Evolutionary conservation across 2,113 vertebrate species (phyloP).

Genomic region (Takifugu bimaculatus): DNA sequence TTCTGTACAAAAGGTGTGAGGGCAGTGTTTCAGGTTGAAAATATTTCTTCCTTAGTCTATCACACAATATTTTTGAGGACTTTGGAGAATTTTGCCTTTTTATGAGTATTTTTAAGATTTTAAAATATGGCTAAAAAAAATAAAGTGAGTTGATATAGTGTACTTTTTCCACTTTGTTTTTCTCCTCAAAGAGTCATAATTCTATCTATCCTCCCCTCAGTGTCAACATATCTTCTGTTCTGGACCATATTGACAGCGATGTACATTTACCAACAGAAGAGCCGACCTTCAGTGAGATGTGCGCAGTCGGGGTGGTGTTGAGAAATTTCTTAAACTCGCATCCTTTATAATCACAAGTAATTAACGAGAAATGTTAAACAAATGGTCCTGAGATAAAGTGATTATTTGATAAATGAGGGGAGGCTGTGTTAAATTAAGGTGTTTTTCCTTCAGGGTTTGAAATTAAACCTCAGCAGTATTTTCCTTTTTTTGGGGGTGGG

Average conservation of each 20-base stretch:
- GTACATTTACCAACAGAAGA: slow-evolving; percentile 45
- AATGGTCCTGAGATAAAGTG: too few relatives aligned
- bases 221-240: slow-evolving; percentile 64
- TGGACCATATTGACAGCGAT: slow-evolving; percentile 77
- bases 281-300: slow-evolving; percentile 39
- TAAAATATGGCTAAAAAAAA: slow-evolving; percentile 76
- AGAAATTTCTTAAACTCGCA: too few relatives aligned
- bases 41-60: slow-evolving; percentile 76
- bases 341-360: too few relatives aligned
- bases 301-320: too few relatives aligned
- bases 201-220: slow-evolving; percentile 69
- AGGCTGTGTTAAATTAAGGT: slow-evolving; percentile 24
- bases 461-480: slow-evolving; percentile 57
- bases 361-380: too few relatives aligned
- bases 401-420: not conserved
- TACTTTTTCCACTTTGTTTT: slow-evolving; percentile 66
- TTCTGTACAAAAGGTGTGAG: slow-evolving; percentile 76
- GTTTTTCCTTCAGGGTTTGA: slow-evolving; percentile 28
- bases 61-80: slow-evolving; percentile 79
- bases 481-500: not conserved
- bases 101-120: slow-evolving; percentile 81
- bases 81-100: slow-evolving; percentile 76
- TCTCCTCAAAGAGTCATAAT: slow-evolving; percentile 62
- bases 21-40: slow-evolving; percentile 72
- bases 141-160: slow-evolving; percentile 69